Percentiles rank a stretch among this genome's conserved stretches.
These are phyloP conservation scores for Penaeus indicus DNA, from an alignment of 1,140 invertebrate species.

Conservation along the genomic window DNA sequence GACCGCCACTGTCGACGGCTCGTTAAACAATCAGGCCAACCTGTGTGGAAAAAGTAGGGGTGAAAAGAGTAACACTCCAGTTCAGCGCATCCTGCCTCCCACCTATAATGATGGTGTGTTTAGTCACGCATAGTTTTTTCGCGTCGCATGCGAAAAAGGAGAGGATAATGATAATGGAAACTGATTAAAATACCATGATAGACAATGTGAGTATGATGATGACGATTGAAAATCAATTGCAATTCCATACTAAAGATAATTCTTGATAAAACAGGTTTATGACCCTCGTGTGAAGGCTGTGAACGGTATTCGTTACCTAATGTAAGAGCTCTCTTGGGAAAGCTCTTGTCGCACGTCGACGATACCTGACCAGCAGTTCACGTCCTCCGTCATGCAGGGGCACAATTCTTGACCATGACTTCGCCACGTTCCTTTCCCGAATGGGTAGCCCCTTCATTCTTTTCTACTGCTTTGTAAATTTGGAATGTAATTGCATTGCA, in stretches of 20 bases:
- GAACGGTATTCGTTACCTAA: constrained; percentile 76
- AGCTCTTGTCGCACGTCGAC: constrained; percentile 78
- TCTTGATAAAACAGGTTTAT: constrained; percentile 70
- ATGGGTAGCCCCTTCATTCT: constrained; percentile 71
- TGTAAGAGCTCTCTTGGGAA: constrained; percentile 78
- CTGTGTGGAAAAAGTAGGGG: no score
- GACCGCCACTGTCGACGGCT: constrained; percentile 85
- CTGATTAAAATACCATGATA: no score
- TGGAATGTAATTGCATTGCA: no score
- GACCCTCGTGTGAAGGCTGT: constrained; percentile 75
- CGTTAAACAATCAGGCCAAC: constrained; percentile 86
- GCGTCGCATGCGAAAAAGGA: no score
- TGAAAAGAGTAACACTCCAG: constrained; percentile 83
- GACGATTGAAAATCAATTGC: no score
- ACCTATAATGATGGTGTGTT: constrained; percentile 67
- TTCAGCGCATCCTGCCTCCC: constrained; percentile 81
- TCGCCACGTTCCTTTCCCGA: constrained; percentile 78
- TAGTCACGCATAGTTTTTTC: background rate
- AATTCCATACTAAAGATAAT: no score
- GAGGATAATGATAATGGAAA: background rate
- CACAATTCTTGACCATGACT: constrained; percentile 89
- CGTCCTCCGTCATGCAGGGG: constrained; percentile 84
- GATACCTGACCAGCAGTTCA: constrained; percentile 79
- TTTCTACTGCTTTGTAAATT: no score
- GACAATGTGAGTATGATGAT: background rate